Percentiles rank a stretch among this genome's conserved stretches.
Evolutionary conservation across 2,113 vertebrate genomes (phyloP).

Genomic region (Baryphthengus martii): DNA sequence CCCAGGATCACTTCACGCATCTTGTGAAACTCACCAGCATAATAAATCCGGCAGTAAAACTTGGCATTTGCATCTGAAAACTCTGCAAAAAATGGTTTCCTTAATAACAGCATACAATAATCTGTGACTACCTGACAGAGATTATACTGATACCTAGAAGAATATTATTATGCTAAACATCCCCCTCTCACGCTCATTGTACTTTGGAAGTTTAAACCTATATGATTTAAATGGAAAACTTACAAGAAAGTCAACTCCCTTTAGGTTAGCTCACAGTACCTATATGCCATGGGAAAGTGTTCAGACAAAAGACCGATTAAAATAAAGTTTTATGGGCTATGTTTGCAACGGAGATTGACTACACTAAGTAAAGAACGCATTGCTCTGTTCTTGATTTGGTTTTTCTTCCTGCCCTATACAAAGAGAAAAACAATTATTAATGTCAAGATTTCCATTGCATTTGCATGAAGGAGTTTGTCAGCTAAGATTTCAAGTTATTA

Average conservation of each 20-base stretch:
- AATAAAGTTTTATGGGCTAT: not conserved
- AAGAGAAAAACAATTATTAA: not conserved
- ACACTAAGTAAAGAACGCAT: not conserved
- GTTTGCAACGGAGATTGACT: not conserved
- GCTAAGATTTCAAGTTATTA: not conserved
- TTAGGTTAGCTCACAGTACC: not conserved
- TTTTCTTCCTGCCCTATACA: not conserved
- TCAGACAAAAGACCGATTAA: not conserved
- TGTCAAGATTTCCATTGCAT: not conserved
- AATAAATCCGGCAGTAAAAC: slow-evolving; percentile 98
- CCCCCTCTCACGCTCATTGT: accelerated
- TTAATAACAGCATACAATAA: not conserved
- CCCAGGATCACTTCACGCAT: slow-evolving; percentile 95
- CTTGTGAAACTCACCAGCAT: slow-evolving; percentile 93
- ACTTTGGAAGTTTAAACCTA: not conserved
- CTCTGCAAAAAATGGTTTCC: slow-evolving; percentile 71
- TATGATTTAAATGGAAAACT: not conserved
- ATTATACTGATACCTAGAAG: not conserved
- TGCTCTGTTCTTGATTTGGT: not conserved
- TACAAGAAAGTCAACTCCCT: not conserved
- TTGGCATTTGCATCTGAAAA: slow-evolving; percentile 96
- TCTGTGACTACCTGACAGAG: not conserved
- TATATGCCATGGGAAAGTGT: not conserved
- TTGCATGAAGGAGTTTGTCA: not conserved
- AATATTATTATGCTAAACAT: not conserved